A percentile compares a stretch with the other conserved stretches of the same genome.
Evolutionary conservation across 2,888 invertebrate species (phyloP).

Genomic region (Syrista parreyssii): DNA sequence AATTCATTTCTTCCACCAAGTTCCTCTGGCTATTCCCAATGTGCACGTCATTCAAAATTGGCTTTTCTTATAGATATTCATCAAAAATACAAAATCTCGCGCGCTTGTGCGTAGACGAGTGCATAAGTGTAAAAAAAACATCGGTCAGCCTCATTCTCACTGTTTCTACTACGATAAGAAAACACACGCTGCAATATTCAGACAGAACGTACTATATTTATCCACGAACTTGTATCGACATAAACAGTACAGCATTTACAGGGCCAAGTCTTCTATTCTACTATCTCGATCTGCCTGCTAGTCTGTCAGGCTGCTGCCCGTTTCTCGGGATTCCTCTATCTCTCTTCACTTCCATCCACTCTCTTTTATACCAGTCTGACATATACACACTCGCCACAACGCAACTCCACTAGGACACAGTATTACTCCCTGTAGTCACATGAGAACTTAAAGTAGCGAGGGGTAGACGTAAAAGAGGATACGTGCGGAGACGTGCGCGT

Average conservation of each 20-base stretch:
- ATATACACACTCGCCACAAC: not conserved
- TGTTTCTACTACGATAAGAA: not conserved
- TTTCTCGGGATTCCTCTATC: not conserved
- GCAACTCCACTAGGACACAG: not conserved
- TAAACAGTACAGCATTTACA: not conserved
- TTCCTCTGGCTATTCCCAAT: not conserved
- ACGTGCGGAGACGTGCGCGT: constrained; percentile 23
- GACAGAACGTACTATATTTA: not conserved
- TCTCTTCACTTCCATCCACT: not conserved
- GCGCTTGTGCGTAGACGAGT: too few species aligned
- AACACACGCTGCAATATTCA: not conserved
- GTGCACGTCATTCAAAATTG: not conserved
- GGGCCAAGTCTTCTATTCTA: not conserved
- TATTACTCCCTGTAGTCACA: not conserved
- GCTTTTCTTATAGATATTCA: not conserved
- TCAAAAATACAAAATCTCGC: not conserved
- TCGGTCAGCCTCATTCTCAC: not conserved
- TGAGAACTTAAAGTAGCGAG: not conserved
- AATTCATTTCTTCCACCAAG: not conserved
- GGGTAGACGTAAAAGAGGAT: not conserved
- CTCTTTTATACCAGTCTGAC: not conserved
- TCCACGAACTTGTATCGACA: not conserved
- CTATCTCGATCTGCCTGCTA: not conserved
- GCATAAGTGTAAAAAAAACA: not conserved
- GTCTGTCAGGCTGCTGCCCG: not conserved